Percentiles rank a stretch among this genome's conserved stretches.
These are phyloP conservation scores for Perca fluviatilis DNA, from an alignment of 2,113 vertebrate genomes.

Conservation along the genomic window DNA sequence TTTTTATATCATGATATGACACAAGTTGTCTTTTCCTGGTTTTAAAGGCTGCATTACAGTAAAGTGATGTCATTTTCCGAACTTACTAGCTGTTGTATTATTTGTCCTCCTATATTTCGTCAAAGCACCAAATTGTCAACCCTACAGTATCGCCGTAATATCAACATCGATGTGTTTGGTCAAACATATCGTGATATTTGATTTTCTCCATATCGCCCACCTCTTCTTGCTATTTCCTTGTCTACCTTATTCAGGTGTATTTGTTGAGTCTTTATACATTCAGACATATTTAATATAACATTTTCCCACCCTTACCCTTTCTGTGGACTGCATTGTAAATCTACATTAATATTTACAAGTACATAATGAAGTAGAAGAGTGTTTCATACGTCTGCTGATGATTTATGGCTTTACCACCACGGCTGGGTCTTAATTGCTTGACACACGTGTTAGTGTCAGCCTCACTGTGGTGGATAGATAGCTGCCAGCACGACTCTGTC, in stretches of 20 bases:
- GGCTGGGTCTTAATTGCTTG: conserved; percentile 73
- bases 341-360: conserved; percentile 74
- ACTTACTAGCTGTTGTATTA: too few species aligned
- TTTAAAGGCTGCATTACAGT: too few species aligned
- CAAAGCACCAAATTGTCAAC: too few species aligned
- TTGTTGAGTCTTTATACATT: neutral
- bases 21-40: too few species aligned
- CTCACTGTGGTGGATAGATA: conserved; percentile 73
- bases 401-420: conserved; percentile 66
- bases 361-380: conserved; percentile 69
- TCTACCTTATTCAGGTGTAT: neutral
- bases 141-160: too few species aligned
- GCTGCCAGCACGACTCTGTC: conserved; percentile 64
- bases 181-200: too few species aligned
- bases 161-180: too few species aligned
- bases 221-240: neutral
- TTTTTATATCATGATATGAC: too few species aligned
- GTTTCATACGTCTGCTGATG: conserved; percentile 57
- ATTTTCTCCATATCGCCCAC: too few species aligned
- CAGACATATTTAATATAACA: conserved; percentile 20
- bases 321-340: conserved; percentile 51
- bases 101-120: too few species aligned
- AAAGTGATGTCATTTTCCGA: too few species aligned
- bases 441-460: conserved; percentile 74
- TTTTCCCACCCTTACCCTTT: conserved; percentile 44